These are phyloP conservation scores for Cheilosia variabilis DNA, from an alignment of 2,888 invertebrate species.

Conservation along the genomic window DNA sequence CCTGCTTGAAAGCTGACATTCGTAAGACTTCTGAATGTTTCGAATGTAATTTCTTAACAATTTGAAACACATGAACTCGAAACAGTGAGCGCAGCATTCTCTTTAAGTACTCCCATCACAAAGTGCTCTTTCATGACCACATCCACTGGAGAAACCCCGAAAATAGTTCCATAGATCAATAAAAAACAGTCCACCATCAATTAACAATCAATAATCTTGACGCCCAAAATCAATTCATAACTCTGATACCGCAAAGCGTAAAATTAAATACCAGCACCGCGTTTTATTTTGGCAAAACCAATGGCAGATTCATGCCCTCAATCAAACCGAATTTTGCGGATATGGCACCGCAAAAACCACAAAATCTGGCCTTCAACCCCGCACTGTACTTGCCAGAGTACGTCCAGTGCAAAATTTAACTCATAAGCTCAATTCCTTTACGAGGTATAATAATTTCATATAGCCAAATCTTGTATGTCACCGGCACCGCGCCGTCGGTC, in stretches of 20 bases:
- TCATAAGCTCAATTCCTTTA: constrained; percentile 42
- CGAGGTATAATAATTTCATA: constrained; percentile 42
- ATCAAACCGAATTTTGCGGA: background rate
- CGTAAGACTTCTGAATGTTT: too few species aligned
- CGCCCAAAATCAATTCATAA: constrained; percentile 35
- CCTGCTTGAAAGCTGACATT: too few species aligned
- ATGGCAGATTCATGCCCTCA: constrained; percentile 1
- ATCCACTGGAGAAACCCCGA: too few species aligned
- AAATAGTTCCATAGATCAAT: too few species aligned
- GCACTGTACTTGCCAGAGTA: background rate
- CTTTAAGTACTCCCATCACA: too few species aligned
- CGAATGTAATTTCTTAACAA: too few species aligned
- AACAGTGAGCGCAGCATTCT: too few species aligned
- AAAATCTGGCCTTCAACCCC: background rate
- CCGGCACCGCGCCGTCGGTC: background rate
- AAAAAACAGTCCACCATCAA: background rate
- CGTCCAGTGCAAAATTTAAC: constrained; percentile 32
- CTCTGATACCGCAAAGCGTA: constrained; percentile 2
- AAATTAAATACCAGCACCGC: constrained; percentile 5
- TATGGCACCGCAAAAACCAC: constrained; percentile 10
- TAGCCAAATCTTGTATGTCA: constrained; percentile 15
- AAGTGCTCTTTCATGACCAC: too few species aligned
- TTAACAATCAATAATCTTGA: constrained; percentile 22
- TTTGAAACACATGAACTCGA: too few species aligned
- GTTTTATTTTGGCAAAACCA: background rate